phyloP scores from a whole-genome alignment of 2,113 vertebrate genomes.

The Nibea coibor region DNA sequence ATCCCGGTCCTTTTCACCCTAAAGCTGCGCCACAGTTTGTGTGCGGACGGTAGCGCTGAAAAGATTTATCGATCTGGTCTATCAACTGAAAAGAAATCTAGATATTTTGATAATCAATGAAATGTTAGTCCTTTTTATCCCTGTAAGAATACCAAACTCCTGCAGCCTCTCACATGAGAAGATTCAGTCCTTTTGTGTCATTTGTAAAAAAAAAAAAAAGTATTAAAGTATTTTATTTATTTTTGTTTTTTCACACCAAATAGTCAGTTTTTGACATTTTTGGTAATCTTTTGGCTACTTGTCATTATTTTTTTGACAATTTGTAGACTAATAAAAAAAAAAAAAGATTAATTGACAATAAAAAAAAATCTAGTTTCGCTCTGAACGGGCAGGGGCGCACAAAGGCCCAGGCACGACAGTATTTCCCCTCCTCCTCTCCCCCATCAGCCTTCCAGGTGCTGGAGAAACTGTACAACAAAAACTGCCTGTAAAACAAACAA shows the following conservation, averaged over 20 bases:
- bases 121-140: constrained; percentile 27
- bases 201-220: neutral
- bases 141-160: neutral
- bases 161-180: neutral
- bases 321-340: constrained; percentile 16
- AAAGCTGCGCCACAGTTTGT: neutral
- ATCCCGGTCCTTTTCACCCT: neutral
- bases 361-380: constrained; percentile 1
- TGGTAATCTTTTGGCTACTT: neutral
- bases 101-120: constrained; percentile 31
- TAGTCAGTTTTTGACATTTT: neutral
- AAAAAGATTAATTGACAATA: neutral
- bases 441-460: constrained; percentile 20
- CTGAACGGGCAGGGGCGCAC: neutral
- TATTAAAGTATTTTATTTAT: neutral
- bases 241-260: neutral
- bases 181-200: neutral
- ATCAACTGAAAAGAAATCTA: neutral
- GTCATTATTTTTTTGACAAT: neutral
- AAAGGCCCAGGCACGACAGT: neutral
- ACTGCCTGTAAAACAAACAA: constrained; percentile 33
- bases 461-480: constrained; percentile 22
- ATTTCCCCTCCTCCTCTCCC: constrained; percentile 1
- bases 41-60: neutral
- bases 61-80: neutral